Conservation (phyloP, 2,888 invertebrate species). For the Drosophila bunnanda region DNA sequence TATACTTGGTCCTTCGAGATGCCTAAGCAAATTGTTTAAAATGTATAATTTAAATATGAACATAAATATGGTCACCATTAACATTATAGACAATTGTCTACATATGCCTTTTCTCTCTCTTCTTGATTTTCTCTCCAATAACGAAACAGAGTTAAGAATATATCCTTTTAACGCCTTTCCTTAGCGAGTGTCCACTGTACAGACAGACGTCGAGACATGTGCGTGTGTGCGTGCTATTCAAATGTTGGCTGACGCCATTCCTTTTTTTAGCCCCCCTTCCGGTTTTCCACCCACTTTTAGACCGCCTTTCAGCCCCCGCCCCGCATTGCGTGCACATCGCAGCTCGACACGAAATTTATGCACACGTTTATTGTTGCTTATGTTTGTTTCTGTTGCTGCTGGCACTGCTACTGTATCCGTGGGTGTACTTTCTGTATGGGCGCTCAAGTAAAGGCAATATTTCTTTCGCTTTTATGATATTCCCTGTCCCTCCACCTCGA, state of each 20-base stretch:
- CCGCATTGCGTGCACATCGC: constrained; percentile 41
- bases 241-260: constrained; percentile 78
- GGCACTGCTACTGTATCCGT: constrained; percentile 22
- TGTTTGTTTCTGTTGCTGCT: constrained; percentile 39
- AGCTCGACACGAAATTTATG: constrained; percentile 64
- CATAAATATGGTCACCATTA: background rate
- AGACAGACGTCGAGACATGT: constrained; percentile 43
- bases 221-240: constrained; percentile 80
- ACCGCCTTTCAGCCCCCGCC: background rate
- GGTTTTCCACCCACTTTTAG: constrained; percentile 6
- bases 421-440: constrained; percentile 16
- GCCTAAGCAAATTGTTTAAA: background rate
- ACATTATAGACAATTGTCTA: background rate
- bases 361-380: constrained; percentile 60
- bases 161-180: background rate
- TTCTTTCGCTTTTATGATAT: constrained; percentile 53
- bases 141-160: too few relatives aligned
- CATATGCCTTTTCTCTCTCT: rapidly evolving
- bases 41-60: background rate
- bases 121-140: too few relatives aligned
- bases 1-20: background rate
- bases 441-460: constrained; percentile 51
- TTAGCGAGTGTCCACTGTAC: constrained; percentile 39
- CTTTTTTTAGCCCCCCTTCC: constrained; percentile 45
- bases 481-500: constrained; percentile 21